Percentiles rank a stretch among this genome's conserved stretches.
Evolutionary conservation across 2,888 invertebrate species (phyloP).

Genomic region (Liopterus haemorrhoidalis): DNA sequence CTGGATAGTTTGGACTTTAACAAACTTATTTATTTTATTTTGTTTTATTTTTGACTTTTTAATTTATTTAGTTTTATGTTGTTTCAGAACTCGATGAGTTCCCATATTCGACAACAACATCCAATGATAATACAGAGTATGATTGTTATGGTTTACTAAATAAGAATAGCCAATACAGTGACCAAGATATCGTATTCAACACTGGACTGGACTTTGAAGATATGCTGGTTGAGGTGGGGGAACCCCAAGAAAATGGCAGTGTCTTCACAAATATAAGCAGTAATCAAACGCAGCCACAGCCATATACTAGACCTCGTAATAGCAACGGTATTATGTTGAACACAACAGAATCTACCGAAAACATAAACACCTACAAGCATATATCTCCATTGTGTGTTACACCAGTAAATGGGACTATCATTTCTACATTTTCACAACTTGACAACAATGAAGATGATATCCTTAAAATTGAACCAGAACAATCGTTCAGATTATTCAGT

Average conservation of each 20-base stretch:
- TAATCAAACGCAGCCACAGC: constrained; percentile 5
- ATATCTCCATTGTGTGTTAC: too few species aligned
- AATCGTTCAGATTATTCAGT: background rate
- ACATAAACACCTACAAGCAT: too few species aligned
- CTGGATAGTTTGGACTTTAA: too few species aligned
- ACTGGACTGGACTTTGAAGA: constrained; percentile 14
- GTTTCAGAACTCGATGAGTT: constrained; percentile 15
- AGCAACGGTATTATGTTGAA: too few species aligned
- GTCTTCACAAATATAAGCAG: constrained; percentile 14
- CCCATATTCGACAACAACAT: constrained; percentile 14
- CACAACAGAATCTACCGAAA: too few species aligned
- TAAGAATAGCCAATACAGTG: constrained; percentile 4
- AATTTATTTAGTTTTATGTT: background rate
- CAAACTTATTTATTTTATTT: too few species aligned
- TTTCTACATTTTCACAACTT: too few species aligned
- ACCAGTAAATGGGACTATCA: too few species aligned
- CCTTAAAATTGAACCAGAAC: constrained; percentile 8
- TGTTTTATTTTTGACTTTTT: too few species aligned
- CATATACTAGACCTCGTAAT: background rate
- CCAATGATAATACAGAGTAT: constrained; percentile 13
- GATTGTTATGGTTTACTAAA: constrained; percentile 17
- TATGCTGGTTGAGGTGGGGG: constrained; percentile 10
- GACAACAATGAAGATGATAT: constrained; percentile 10
- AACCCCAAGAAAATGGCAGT: constrained; percentile 16
- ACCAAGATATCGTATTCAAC: constrained; percentile 8